These are phyloP conservation scores for Priocnemis perturbator DNA, from an alignment of 2,888 invertebrate genomes.

Conservation along the genomic window DNA sequence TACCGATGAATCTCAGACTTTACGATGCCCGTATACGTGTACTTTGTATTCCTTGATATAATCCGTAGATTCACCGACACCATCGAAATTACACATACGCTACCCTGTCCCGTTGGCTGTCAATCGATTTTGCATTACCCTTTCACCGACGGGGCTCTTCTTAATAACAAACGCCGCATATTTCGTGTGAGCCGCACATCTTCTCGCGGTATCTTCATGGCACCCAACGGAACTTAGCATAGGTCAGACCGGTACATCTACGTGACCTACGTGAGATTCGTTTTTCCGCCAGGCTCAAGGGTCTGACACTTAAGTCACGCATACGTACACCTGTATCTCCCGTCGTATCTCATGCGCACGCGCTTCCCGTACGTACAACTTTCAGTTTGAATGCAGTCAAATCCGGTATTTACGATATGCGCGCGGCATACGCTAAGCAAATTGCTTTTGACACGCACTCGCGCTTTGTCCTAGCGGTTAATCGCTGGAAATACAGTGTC, in stretches of 20 bases:
- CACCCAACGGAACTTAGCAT: constrained; percentile 15
- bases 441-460: background rate
- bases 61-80: too few species aligned
- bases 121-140: too few species aligned
- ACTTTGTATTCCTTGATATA: too few species aligned
- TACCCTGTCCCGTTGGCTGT: too few species aligned
- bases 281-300: constrained; percentile 12
- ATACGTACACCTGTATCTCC: background rate
- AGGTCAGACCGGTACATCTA: constrained; percentile 22
- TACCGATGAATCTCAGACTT: too few species aligned
- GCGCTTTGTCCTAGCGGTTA: too few species aligned
- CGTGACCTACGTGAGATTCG: constrained; percentile 26
- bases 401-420: background rate
- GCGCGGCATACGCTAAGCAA: background rate
- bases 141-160: too few species aligned
- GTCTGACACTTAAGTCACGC: constrained; percentile 20
- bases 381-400: background rate
- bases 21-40: too few species aligned
- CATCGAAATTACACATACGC: too few species aligned
- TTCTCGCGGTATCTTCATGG: background rate
- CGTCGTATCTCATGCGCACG: background rate
- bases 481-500: too few species aligned
- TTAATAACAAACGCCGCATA: too few species aligned
- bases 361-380: background rate
- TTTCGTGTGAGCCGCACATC: too few species aligned